phyloP scores from a whole-genome alignment of 2,888 invertebrate genomes.

The Danaus chrysippus region DNA sequence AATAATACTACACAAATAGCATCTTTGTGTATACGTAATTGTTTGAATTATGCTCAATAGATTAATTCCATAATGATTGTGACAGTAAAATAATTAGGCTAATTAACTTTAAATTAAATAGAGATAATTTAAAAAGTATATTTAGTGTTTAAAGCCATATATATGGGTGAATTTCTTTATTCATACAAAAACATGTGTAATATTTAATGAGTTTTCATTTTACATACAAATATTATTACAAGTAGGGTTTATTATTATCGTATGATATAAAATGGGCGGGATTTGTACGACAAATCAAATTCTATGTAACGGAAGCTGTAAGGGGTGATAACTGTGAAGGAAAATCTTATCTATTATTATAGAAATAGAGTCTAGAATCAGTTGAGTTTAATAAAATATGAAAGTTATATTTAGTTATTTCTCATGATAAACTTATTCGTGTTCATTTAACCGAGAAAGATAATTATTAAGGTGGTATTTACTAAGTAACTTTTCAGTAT shows the following conservation, averaged over 20 bases:
- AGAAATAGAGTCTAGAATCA: constrained; percentile 1
- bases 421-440: not conserved
- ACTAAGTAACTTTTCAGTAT: too few species aligned
- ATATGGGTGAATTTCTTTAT: too few species aligned
- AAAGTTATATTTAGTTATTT: not conserved
- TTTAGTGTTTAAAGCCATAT: too few species aligned
- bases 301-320: constrained; percentile 36
- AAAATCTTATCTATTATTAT: constrained; percentile 9
- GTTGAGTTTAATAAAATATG: not conserved
- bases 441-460: not conserved
- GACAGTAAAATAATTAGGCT: too few species aligned
- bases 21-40: too few species aligned
- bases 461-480: not conserved
- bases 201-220: too few species aligned
- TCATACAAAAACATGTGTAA: too few species aligned
- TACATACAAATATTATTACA: not conserved
- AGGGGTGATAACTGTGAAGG: constrained; percentile 22
- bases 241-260: not conserved
- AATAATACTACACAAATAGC: too few species aligned
- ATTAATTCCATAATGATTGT: too few species aligned
- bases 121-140: too few species aligned
- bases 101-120: too few species aligned
- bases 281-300: constrained; percentile 43
- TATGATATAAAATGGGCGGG: constrained; percentile 35
- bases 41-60: too few species aligned